phyloP scores from a whole-genome alignment of 2,888 invertebrate species.

The Carterocephalus palaemon region DNA sequence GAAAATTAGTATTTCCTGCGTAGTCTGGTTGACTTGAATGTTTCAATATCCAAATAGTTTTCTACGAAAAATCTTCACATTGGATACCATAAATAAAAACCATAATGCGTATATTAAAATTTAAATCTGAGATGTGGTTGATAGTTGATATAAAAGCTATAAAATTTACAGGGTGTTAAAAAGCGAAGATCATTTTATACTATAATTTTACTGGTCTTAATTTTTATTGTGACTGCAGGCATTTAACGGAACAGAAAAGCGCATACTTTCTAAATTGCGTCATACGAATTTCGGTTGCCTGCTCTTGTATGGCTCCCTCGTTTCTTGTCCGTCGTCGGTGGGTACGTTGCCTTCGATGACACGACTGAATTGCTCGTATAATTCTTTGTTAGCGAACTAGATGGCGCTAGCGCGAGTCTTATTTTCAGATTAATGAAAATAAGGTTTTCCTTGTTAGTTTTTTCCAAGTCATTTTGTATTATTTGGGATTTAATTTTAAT shows the following conservation, averaged over 20 bases:
- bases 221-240: slow-evolving; percentile 27
- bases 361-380: slow-evolving; percentile 20
- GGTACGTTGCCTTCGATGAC: slow-evolving; percentile 22
- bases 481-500: no score
- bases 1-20: slow-evolving; percentile 44
- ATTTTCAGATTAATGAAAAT: neutral
- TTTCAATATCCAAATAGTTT: slow-evolving; percentile 25
- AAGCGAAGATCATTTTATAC: no score
- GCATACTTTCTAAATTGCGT: slow-evolving; percentile 72
- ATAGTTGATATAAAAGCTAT: no score
- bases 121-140: no score
- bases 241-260: slow-evolving; percentile 60
- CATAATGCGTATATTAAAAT: no score
- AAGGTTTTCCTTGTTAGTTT: slow-evolving; percentile 11
- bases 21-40: slow-evolving; percentile 24
- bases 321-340: slow-evolving; percentile 33
- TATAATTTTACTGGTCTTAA: no score
- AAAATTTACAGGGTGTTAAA: no score
- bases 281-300: slow-evolving; percentile 58
- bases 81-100: no score
- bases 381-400: slow-evolving; percentile 35
- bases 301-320: slow-evolving; percentile 37
- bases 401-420: slow-evolving; percentile 40
- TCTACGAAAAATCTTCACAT: no score
- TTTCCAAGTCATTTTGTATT: slow-evolving; percentile 25